Base-by-base conservation (phyloP, 2,888 invertebrate genomes). In the Pyralis farinalis region DNA sequence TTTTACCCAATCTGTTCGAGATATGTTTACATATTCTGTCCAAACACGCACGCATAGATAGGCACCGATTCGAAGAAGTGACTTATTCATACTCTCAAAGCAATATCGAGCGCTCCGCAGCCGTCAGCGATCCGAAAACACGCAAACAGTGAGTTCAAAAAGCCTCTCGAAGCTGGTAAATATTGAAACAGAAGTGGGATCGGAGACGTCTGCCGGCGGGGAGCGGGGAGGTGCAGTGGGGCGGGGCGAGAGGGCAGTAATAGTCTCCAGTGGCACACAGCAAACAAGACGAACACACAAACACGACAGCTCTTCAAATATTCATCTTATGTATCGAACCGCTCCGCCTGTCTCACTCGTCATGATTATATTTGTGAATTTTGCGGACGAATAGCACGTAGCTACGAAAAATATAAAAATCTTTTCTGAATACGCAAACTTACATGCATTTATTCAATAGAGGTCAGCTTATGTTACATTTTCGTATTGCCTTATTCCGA, bases 171-270 rank as follows among this genome's bases (percentile, higher is more conserved):
- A 86, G 76, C 74, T 77, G 77, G 87, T 87, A 87, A 88, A 88
- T 88, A 88, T 88, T 88, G 87, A 83, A 87, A 79, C 80, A 86
- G 87, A 83, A 84, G 84, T 82, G 84, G 84, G 83, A 86, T 85
- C 78, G 81, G 75, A 82, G 84, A 77, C 78, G 81, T 80, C 84
- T 72, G 71, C 61, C 65, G 62, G 62, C 63, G 59, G 58, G 55
- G 57, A 55, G 63, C 46, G 52, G 58, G 49, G 49, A 56, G 45
- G 42, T 50, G 47, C 49, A 48, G 43, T 48, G 49, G 44, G 58
- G 43, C 49, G 44, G 53, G 43, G 41, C 36, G 41, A 39, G 55
- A 60, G 55, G 65, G 70, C 65, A 73, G 80, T 86, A 87, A 86
- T 86, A 86, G 87, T 80, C 91, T 90, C 90, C 83, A 88, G 91